These are phyloP conservation scores for Drosophila nr. fundita DNA, from an alignment of 2,888 invertebrate genomes.

Conservation along the genomic window DNA sequence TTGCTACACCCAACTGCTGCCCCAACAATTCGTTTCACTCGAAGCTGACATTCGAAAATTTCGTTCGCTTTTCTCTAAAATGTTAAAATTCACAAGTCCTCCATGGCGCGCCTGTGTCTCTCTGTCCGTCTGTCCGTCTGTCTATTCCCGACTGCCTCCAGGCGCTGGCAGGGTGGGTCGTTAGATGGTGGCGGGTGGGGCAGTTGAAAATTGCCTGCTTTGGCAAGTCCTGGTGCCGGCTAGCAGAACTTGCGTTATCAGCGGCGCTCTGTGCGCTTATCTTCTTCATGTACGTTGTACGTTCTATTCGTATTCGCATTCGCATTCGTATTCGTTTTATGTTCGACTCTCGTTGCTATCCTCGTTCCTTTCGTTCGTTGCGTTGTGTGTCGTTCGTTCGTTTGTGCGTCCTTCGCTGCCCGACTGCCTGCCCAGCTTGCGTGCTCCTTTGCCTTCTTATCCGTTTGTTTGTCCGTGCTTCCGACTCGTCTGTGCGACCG, in stretches of 20 bases:
- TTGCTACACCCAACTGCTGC: slow-evolving; percentile 2
- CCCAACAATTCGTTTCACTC: slow-evolving; percentile 73
- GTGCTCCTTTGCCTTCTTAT: slow-evolving; percentile 65
- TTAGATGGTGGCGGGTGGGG: background rate
- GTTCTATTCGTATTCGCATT: slow-evolving; percentile 39
- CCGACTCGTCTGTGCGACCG: slow-evolving; percentile 79
- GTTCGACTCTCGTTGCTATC: background rate
- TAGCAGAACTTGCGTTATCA: slow-evolving; percentile 70
- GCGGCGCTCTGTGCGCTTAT: slow-evolving; percentile 74
- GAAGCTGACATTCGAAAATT: slow-evolving; percentile 71
- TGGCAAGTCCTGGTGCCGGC: slow-evolving; percentile 32
- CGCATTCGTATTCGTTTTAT: slow-evolving; percentile 9
- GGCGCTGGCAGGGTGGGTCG: slow-evolving; percentile 10
- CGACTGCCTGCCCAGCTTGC: slow-evolving; percentile 11
- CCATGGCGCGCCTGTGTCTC: slow-evolving; percentile 23
- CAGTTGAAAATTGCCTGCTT: background rate
- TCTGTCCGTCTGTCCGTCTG: slow-evolving; percentile 19
- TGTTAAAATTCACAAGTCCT: slow-evolving; percentile 80
- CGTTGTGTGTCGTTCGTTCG: slow-evolving; percentile 15
- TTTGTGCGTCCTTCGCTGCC: slow-evolving; percentile 36
- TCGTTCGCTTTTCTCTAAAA: slow-evolving; percentile 80
- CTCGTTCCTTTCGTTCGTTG: slow-evolving; percentile 16
- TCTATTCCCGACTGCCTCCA: slow-evolving; percentile 39
- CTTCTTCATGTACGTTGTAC: slow-evolving; percentile 72
- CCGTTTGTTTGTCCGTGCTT: slow-evolving; percentile 80